Evolutionary conservation across 1,140 invertebrate species (phyloP).

Genomic region (Aphelinus atriplicis): DNA sequence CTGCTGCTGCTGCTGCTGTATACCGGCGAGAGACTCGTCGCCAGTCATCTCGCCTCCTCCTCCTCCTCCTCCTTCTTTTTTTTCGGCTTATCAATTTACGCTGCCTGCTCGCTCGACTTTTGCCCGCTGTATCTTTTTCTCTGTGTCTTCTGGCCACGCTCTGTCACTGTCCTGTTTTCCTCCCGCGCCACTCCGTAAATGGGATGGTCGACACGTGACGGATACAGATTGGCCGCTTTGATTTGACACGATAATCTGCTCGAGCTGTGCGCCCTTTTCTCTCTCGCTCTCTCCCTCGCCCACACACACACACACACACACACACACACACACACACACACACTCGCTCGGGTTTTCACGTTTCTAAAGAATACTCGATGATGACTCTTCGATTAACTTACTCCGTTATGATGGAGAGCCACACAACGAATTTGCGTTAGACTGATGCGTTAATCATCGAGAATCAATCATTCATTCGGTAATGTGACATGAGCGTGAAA

Average conservation of each 20-base stretch:
- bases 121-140: background rate
- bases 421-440: background rate
- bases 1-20: background rate
- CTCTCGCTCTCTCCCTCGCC: background rate
- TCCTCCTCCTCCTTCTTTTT: background rate
- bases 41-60: background rate
- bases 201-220: conserved; percentile 13
- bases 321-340: background rate
- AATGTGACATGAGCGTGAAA: no score
- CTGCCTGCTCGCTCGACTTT: conserved; percentile 10
- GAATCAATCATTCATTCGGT: no score
- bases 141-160: background rate
- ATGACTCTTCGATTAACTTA: conserved; percentile 10
- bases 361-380: background rate
- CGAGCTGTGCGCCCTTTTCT: background rate
- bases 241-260: conserved; percentile 29
- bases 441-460: background rate
- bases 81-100: conserved; percentile 22
- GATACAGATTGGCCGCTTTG: conserved; percentile 24
- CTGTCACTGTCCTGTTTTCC: conserved; percentile 15
- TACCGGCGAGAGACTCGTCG: background rate
- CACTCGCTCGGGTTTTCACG: no score
- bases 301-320: background rate
- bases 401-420: background rate
- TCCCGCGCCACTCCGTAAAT: background rate